Percentiles rank a stretch among this genome's conserved stretches.
These are phyloP conservation scores for Falcunculus frontatus DNA, from an alignment of 2,113 vertebrate species.

Conservation along the genomic window DNA sequence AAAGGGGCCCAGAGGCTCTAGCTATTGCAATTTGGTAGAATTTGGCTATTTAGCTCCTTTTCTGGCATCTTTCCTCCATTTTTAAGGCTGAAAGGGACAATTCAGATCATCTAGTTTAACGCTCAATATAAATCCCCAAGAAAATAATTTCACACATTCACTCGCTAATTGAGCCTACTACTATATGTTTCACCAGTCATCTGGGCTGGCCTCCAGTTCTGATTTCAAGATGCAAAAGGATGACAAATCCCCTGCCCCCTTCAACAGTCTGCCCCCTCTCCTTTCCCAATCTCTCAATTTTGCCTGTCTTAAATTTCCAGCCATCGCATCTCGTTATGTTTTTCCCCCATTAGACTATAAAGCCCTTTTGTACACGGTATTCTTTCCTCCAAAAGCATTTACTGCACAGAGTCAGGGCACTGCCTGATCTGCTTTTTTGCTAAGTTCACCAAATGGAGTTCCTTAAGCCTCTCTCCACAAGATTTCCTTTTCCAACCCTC, in stretches of 20 bases:
- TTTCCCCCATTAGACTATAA: background rate
- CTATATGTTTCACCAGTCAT: constrained; percentile 35
- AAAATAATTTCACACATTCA: constrained; percentile 46
- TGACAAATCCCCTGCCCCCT: constrained; percentile 21
- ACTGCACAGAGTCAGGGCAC: background rate
- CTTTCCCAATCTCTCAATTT: background rate
- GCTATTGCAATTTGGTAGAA: background rate
- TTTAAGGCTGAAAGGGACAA: constrained; percentile 21
- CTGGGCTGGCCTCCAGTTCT: constrained; percentile 51
- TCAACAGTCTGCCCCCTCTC: constrained; percentile 31
- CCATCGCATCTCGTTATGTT: background rate
- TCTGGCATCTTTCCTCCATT: constrained; percentile 4
- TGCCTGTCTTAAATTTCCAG: constrained; percentile 22
- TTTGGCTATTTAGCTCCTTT: background rate
- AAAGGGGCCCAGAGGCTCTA: background rate
- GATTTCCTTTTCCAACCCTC: constrained; percentile 24
- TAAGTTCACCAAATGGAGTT: background rate
- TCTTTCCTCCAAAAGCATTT: constrained; percentile 33
- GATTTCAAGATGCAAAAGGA: constrained; percentile 25
- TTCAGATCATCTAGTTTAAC: constrained; percentile 15
- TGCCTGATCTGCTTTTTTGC: background rate
- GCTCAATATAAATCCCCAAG: constrained; percentile 8
- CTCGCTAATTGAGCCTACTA: constrained; percentile 18
- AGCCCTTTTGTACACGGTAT: background rate
- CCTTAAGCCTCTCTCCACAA: constrained; percentile 39